Base-by-base conservation (phyloP, 2,113 vertebrate species). In the Osmerus mordax region DNA sequence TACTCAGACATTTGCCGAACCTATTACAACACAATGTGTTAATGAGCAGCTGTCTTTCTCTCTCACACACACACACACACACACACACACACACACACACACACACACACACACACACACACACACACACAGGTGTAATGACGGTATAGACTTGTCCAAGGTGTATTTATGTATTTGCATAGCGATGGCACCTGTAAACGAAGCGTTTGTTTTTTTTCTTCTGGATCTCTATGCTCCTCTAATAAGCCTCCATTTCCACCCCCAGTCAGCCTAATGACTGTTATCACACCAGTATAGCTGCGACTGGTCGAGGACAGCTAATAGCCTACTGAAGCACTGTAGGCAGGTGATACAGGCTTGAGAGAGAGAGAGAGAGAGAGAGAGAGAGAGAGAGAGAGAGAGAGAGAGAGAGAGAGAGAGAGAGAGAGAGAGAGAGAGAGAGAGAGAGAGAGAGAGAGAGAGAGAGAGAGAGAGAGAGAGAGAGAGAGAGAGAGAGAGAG, bases 231-330 rank as follows among this genome's bases (percentile, higher is more conserved):
- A 70, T 65, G 78, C 82, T 83, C 76, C 79, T 86, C 80, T 87
- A 88, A 88, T 87, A 90, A 87, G 87, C 81, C 81, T 81, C 63
- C 12, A 65, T 84, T 86, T 89, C 85, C 86, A 86, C 88, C 90
- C 87, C 88, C 90, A 73, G 86, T 83, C 86, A 69, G 75, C 80
- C 72, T 91, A 90, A 91, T 91, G 85, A 91, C 89, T 91, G 88
- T 91, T 89, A 92, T 91, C 90, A 92, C 90, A 89, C 89, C 79
- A 85, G 78, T 74, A 75, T 88, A 69, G 29, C 78, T 78, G 71
- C 78, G 80, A 73, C 78, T 78, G 72, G 75, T 65, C 61, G 75
- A 77, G 78, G 74, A 89, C 84, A 85, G 86, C 83, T 90, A 90
- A 91, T 91, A 89, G 88, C 80, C 78, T 63, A 65, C 63, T 73